Evolutionary conservation across 2,113 vertebrate species (phyloP).

Genomic region (Sylvietta virens): DNA sequence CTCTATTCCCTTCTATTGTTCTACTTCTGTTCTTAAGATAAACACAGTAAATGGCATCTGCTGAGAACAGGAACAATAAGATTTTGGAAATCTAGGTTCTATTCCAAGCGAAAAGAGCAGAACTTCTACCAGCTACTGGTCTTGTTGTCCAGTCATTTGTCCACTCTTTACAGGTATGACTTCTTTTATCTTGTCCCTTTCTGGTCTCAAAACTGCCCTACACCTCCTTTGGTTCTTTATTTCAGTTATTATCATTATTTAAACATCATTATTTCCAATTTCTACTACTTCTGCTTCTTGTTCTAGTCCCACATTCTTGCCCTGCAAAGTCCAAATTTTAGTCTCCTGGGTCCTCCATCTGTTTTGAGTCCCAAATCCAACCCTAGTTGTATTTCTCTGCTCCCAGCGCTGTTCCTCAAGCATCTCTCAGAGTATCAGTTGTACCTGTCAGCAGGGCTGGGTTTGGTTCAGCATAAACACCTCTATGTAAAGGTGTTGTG

Average conservation of each 20-base stretch:
- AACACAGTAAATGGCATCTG: background rate
- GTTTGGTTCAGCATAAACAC: background rate
- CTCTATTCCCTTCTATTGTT: background rate
- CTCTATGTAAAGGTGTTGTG: background rate
- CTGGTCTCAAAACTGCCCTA: background rate
- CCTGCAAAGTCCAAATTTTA: background rate
- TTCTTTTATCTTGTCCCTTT: background rate
- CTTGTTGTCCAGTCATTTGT: background rate
- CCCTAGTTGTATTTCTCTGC: background rate
- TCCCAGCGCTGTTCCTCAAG: background rate
- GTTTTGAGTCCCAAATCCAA: background rate
- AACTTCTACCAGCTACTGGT: background rate
- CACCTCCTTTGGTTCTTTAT: background rate
- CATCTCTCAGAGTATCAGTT: background rate
- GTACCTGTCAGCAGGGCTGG: background rate
- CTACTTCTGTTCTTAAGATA: background rate
- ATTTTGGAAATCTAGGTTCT: background rate
- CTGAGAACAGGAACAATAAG: background rate
- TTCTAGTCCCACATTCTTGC: background rate
- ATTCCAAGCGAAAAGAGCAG: background rate
- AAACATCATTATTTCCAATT: background rate
- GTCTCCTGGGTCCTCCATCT: background rate
- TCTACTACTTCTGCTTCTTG: background rate
- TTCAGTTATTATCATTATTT: no score
- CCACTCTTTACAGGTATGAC: background rate